These are phyloP conservation scores for Matsumurasca onukii DNA, from an alignment of 1,140 invertebrate genomes.

Conservation along the genomic window DNA sequence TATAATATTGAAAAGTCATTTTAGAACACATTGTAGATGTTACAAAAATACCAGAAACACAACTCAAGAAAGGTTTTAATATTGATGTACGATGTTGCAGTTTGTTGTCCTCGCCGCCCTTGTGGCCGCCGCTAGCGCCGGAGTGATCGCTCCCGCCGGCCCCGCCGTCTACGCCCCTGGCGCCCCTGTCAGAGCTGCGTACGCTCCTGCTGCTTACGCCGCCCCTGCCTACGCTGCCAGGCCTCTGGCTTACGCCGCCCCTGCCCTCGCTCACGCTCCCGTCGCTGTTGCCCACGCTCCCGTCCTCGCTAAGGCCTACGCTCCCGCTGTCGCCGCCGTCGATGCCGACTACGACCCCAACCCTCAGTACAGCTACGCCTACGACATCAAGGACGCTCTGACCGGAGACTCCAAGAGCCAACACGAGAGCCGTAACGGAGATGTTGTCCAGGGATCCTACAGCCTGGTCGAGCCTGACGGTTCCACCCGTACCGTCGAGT, in stretches of 20 bases:
- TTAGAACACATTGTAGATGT: no score
- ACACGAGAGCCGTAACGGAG: no score
- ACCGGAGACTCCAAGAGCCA: no score
- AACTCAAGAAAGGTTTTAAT: no score
- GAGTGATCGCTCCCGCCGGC: neutral
- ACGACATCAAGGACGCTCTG: no score
- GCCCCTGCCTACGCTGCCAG: constrained; percentile 41
- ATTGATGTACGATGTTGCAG: neutral
- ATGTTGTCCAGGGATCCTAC: no score
- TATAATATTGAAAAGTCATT: no score
- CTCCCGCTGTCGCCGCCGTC: constrained; percentile 44
- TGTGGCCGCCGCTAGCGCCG: neutral
- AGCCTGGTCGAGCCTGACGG: no score
- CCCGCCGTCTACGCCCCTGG: neutral
- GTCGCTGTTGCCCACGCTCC: constrained; percentile 43
- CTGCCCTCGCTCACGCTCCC: constrained; percentile 47
- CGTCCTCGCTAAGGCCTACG: constrained; percentile 37
- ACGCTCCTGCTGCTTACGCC: constrained; percentile 11
- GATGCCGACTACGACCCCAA: no score
- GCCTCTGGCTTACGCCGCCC: constrained; percentile 44
- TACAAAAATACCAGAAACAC: no score
- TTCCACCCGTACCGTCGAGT: constrained; percentile 45
- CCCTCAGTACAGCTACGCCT: no score
- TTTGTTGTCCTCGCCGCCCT: neutral
- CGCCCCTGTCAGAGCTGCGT: neutral